Evolutionary conservation across 2,888 invertebrate genomes (phyloP).

Genomic region (Euzophera pinguis): DNA sequence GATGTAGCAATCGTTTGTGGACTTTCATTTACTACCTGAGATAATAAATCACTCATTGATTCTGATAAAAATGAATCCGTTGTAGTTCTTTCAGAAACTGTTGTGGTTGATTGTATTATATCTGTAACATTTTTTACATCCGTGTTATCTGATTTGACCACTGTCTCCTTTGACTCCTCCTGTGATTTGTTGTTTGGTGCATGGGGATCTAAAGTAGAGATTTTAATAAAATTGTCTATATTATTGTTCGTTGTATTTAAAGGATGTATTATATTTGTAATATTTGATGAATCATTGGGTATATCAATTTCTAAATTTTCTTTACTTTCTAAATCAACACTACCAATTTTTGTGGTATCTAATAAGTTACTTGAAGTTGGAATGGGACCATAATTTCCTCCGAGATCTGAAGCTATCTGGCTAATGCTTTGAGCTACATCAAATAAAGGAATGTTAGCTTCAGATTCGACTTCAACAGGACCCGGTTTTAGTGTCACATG

Average conservation of each 20-base stretch:
- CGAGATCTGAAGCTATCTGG: conserved; percentile 73
- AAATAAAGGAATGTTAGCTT: conserved; percentile 50
- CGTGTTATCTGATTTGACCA: conserved; percentile 18
- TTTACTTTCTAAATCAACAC: conserved; percentile 60
- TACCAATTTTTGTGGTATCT: conserved; percentile 47
- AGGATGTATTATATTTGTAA: conserved; percentile 25
- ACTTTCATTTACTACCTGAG: conserved; percentile 63
- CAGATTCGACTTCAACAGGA: conserved; percentile 31
- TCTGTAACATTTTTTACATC: conserved; percentile 21
- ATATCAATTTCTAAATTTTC: conserved; percentile 66
- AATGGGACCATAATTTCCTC: conserved; percentile 52
- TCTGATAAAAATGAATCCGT: conserved; percentile 65
- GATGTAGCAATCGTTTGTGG: conserved; percentile 41
- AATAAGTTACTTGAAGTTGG: conserved; percentile 56
- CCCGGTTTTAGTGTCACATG: conserved; percentile 19
- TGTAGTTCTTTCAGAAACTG: conserved; percentile 36
- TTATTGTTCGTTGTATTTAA: conserved; percentile 27
- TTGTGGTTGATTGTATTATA: conserved; percentile 26
- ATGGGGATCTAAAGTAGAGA: conserved; percentile 63
- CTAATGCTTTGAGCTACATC: conserved; percentile 73
- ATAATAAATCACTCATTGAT: conserved; percentile 71
- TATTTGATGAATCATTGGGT: conserved; percentile 42
- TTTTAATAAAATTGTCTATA: conserved; percentile 56
- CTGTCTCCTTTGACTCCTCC: conserved; percentile 16
- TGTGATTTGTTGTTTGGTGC: conserved; percentile 25